phyloP scores from a whole-genome alignment of 2,797 vertebrate genomes.

The Megalops cyprinoides region DNA sequence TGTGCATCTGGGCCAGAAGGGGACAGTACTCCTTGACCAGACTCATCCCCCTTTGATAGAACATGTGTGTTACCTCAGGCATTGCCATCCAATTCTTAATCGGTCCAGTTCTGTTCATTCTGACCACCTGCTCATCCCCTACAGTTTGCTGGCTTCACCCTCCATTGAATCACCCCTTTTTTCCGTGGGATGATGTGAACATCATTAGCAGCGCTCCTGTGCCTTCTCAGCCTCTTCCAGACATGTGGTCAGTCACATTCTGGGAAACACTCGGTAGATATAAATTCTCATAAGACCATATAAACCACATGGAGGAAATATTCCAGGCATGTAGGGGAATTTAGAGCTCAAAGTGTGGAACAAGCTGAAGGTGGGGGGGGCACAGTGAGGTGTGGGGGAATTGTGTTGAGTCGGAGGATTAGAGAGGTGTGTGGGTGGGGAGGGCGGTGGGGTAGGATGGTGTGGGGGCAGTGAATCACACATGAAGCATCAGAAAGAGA shows the following conservation, averaged over 20 bases:
- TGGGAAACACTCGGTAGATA: slow-evolving; percentile 33
- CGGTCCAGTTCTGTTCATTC: no score
- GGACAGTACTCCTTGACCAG: background rate
- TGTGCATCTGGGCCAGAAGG: background rate
- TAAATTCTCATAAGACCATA: slow-evolving; percentile 33
- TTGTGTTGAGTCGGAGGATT: no score
- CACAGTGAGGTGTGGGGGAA: background rate
- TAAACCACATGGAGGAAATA: slow-evolving; percentile 27
- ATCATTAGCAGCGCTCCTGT: slow-evolving; percentile 14
- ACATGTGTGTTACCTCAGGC: no score
- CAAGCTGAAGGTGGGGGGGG: slow-evolving; percentile 15
- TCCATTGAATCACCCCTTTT: background rate
- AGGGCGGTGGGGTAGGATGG: background rate
- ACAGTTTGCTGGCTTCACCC: background rate
- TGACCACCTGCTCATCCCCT: background rate
- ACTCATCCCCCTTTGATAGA: no score
- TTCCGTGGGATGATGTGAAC: background rate
- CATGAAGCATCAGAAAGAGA: no score
- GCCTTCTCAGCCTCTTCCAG: slow-evolving; percentile 3
- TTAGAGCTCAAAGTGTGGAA: slow-evolving; percentile 7
- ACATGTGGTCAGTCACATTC: slow-evolving; percentile 34
- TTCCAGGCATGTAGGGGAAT: slow-evolving; percentile 20
- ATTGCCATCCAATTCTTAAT: no score
- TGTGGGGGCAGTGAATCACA: no score
- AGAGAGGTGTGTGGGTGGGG: background rate